Evolutionary conservation across 2,888 invertebrate species (phyloP).

Genomic region (Saturnia japonica): DNA sequence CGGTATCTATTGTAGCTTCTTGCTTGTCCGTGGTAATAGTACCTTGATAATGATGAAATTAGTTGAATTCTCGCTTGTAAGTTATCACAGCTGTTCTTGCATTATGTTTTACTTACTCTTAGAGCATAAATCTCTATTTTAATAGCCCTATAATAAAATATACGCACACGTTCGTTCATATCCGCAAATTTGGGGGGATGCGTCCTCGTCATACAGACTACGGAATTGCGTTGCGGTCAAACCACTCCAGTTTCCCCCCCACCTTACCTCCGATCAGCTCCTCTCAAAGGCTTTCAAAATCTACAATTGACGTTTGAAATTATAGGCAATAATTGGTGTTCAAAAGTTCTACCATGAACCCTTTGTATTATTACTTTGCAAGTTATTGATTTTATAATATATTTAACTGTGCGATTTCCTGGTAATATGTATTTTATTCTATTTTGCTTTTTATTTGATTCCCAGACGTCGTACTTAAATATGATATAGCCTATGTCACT

Average conservation of each 20-base stretch:
- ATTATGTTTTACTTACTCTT: not conserved
- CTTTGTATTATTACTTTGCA: not conserved
- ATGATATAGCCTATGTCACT: no score
- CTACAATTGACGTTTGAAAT: slow-evolving; percentile 5
- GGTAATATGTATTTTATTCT: no score
- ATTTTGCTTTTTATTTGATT: no score
- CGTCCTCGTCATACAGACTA: slow-evolving; percentile 40
- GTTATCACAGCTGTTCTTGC: no score
- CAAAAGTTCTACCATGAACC: not conserved
- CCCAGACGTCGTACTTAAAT: no score
- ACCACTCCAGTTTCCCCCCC: slow-evolving; percentile 22
- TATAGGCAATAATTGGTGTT: slow-evolving; percentile 8
- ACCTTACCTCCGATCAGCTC: slow-evolving; percentile 10
- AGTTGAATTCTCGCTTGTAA: no score
- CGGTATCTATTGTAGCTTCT: no score
- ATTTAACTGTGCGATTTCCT: not conserved
- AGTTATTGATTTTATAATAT: not conserved
- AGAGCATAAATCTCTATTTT: not conserved
- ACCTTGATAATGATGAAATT: no score
- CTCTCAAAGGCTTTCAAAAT: slow-evolving; percentile 11
- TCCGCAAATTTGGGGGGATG: slow-evolving; percentile 38
- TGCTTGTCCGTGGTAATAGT: no score
- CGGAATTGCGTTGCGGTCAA: slow-evolving; percentile 39
- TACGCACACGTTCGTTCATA: slow-evolving; percentile 36
- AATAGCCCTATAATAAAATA: slow-evolving; percentile 27